These are phyloP conservation scores for Bufotes viridis DNA, from an alignment of 2,797 vertebrate species.

Conservation along the genomic window DNA sequence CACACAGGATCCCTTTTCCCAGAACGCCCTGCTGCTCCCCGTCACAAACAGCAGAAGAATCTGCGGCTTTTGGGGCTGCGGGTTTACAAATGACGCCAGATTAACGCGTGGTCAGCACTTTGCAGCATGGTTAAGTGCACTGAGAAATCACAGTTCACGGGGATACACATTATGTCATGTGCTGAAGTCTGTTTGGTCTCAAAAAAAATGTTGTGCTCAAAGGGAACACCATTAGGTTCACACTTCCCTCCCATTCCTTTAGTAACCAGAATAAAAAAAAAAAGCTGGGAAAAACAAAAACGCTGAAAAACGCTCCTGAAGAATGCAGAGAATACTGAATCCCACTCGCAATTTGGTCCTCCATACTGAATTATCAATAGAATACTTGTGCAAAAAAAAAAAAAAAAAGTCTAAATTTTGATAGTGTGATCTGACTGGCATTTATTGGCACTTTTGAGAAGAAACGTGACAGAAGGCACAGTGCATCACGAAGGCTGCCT, in stretches of 20 bases:
- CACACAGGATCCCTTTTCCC: not conserved
- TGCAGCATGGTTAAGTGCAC: conserved; percentile 51
- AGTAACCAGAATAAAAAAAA: not conserved
- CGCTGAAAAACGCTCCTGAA: not conserved
- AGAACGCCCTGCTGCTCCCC: not conserved
- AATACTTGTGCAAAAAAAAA: conserved; percentile 21
- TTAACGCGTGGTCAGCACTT: conserved; percentile 6
- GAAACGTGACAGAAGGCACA: conserved; percentile 39
- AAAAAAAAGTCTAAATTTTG: not conserved
- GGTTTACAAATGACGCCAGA: conserved; percentile 21
- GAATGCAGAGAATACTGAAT: not conserved
- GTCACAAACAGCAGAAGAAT: not conserved
- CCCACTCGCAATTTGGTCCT: conserved; percentile 24
- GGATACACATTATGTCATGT: not conserved
- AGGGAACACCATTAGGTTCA: not conserved
- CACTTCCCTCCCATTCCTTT: not conserved
- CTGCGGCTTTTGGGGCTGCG: conserved; percentile 5
- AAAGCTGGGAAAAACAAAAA: not conserved
- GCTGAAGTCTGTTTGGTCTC: conserved; percentile 50
- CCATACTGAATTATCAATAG: not conserved
- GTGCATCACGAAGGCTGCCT: not conserved
- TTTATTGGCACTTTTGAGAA: conserved; percentile 47
- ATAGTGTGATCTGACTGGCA: not conserved
- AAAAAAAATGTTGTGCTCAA: conserved; percentile 49
- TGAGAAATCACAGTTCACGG: conserved; percentile 4